These are phyloP conservation scores for Atherinomorus stipes DNA, from an alignment of 2,113 vertebrate genomes.

Conservation along the genomic window DNA sequence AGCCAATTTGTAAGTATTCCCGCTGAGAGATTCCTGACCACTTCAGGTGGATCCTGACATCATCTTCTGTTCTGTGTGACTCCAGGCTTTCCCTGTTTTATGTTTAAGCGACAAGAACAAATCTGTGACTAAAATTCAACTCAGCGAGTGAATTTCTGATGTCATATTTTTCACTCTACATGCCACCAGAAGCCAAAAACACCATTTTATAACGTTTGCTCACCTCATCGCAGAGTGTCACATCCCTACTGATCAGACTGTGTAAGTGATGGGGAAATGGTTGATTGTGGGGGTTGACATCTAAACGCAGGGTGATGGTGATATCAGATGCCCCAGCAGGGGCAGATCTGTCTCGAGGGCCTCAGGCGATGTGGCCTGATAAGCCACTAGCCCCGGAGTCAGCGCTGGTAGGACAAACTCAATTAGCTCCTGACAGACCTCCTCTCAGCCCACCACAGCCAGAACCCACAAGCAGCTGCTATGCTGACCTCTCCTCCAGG, in stretches of 20 bases:
- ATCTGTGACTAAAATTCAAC: constrained; percentile 10
- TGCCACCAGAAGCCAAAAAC: constrained; percentile 58
- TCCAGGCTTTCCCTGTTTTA: constrained; percentile 21
- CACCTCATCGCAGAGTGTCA: constrained; percentile 69
- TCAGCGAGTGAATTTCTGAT: constrained; percentile 40
- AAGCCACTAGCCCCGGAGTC: constrained; percentile 83
- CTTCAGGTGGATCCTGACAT: constrained; percentile 37
- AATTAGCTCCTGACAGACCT: constrained; percentile 85
- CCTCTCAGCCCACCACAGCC: constrained; percentile 71
- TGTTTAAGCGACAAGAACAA: constrained; percentile 42
- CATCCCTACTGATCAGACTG: constrained; percentile 62
- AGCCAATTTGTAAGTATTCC: constrained; percentile 71
- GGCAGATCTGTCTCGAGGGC: constrained; percentile 78
- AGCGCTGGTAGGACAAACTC: constrained; percentile 80
- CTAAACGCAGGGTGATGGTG: constrained; percentile 76
- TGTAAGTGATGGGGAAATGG: constrained; percentile 50
- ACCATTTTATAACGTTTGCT: constrained; percentile 64
- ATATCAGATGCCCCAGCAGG: constrained; percentile 84
- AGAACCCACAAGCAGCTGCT: constrained; percentile 75
- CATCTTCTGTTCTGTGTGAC: constrained; percentile 32
- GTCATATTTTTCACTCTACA: constrained; percentile 54
- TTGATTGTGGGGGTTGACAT: constrained; percentile 71
- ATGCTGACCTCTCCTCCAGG: constrained; percentile 79
- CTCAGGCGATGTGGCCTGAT: constrained; percentile 81
- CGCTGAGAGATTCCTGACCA: constrained; percentile 49